Evolutionary conservation across 2,888 invertebrate genomes (phyloP).

Genomic region (Ectobius pallidus): DNA sequence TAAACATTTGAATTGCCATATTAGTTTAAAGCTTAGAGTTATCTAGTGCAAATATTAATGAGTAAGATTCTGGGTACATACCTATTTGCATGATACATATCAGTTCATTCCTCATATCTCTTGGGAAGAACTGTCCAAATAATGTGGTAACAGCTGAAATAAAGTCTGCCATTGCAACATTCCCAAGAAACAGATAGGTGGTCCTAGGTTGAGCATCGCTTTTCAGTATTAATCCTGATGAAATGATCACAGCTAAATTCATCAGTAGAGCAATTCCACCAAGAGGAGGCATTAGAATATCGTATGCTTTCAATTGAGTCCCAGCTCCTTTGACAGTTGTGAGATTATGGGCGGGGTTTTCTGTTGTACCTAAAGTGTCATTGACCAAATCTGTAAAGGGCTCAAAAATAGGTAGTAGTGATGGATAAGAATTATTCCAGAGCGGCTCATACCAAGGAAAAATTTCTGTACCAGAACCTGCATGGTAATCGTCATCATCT

Average conservation of each 20-base stretch:
- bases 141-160: slow-evolving; percentile 66
- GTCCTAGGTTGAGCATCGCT: slow-evolving; percentile 61
- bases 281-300: slow-evolving; percentile 31
- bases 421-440: no score
- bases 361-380: not conserved
- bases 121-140: slow-evolving; percentile 59
- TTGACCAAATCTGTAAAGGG: not conserved
- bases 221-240: slow-evolving; percentile 68
- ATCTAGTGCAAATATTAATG: no score
- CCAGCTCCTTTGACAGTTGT: slow-evolving; percentile 19
- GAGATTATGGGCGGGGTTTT: slow-evolving; percentile 6
- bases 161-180: slow-evolving; percentile 68
- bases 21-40: no score
- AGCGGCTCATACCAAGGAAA: no score
- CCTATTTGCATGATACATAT: slow-evolving; percentile 56
- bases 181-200: slow-evolving; percentile 69
- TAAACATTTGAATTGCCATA: no score
- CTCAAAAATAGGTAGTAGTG: no score
- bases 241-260: slow-evolving; percentile 67
- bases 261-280: slow-evolving; percentile 60
- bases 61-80: no score
- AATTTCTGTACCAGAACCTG: no score
- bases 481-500: no score
- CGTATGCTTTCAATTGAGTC: slow-evolving; percentile 29
- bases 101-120: slow-evolving; percentile 51